Evolutionary conservation across 2,888 invertebrate species (phyloP), one percentile per base, ranked within the genome.

Genomic region (Agrochola lychnidis): DNA sequence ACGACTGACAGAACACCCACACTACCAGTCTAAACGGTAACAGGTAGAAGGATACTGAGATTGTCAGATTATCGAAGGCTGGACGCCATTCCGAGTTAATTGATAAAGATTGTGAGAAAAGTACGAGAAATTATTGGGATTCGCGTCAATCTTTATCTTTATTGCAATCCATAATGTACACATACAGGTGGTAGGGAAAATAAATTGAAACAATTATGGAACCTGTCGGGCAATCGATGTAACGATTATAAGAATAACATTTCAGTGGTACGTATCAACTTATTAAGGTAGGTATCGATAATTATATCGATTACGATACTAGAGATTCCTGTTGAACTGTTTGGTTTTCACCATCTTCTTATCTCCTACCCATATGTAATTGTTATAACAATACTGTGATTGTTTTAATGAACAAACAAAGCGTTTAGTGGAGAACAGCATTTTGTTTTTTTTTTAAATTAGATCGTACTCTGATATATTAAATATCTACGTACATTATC

Each of bases 231-330:
- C n/a, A n/a, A 25, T 51, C 40, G n/a, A 75, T 74, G 25, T 59
- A 59, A 40, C 12, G 40, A 74, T 76, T 42, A 62, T 10, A 16
- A 30, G 19, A 45, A 36, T n/a, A 25, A n/a, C 22, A 70, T 70
- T 75, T 42, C 25, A 22, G 25, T 48, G 42, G 10, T 57, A 25
- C 16, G 14, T 51, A 22, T n/a, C 42, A 19, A 19, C 9, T 61
- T n/a, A 53, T 53, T 10, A 16, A 19, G 36, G n/a, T 53, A n/a
- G n/a, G 16, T 48, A 57, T 57, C n/a, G 51, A 51, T 61, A 51
- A n/a, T 75, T 42, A n/a, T 51, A 51, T 51, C 51, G 25, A 61
- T 74, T 75, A 51, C 16, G n/a, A 45, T 61, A 61, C 9, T n/a
- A 30, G n/a, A 51, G 5, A 53, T 61, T 61, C 10, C 30, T 53